Percentiles rank a stretch among this genome's conserved stretches.
Evolutionary conservation across 1,140 invertebrate genomes (phyloP).

Genomic region (Akabosia matsudoensis): DNA sequence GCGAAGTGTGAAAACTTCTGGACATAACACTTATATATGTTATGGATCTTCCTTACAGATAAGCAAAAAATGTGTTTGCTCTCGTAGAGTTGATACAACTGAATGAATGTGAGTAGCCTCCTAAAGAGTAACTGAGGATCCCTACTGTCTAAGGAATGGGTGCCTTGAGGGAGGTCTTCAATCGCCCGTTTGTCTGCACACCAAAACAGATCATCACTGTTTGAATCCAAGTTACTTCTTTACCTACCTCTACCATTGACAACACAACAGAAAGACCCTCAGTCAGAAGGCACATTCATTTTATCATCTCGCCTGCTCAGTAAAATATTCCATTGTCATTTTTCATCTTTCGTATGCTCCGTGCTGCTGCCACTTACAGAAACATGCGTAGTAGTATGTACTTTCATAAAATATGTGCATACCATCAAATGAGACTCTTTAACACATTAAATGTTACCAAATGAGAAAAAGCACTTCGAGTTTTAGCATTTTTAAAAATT

Average conservation of each 20-base stretch:
- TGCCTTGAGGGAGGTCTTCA: slow-evolving; percentile 44
- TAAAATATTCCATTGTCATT: neutral
- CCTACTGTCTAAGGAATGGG: slow-evolving; percentile 42
- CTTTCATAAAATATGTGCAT: too few relatives aligned
- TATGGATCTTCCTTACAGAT: neutral
- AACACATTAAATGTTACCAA: too few relatives aligned
- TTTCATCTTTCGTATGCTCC: neutral
- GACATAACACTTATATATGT: slow-evolving; percentile 4
- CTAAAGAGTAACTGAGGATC: slow-evolving; percentile 25
- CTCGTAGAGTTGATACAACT: neutral
- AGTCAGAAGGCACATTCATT: neutral
- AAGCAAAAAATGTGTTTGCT: slow-evolving; percentile 1
- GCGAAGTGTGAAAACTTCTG: slow-evolving; percentile 15
- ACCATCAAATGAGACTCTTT: too few relatives aligned
- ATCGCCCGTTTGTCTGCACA: slow-evolving; percentile 10
- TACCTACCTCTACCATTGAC: slow-evolving; percentile 18
- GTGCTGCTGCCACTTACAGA: too few relatives aligned
- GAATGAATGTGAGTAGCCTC: slow-evolving; percentile 9
- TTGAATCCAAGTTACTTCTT: slow-evolving; percentile 7
- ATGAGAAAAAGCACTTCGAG: too few relatives aligned
- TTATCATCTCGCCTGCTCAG: neutral
- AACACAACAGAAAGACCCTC: slow-evolving; percentile 5
- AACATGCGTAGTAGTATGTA: too few relatives aligned
- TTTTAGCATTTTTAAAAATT: too few relatives aligned
- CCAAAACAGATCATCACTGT: slow-evolving; percentile 20